phyloP scores from a whole-genome alignment of 2,888 invertebrate genomes.

The Drosophila rubida region DNA sequence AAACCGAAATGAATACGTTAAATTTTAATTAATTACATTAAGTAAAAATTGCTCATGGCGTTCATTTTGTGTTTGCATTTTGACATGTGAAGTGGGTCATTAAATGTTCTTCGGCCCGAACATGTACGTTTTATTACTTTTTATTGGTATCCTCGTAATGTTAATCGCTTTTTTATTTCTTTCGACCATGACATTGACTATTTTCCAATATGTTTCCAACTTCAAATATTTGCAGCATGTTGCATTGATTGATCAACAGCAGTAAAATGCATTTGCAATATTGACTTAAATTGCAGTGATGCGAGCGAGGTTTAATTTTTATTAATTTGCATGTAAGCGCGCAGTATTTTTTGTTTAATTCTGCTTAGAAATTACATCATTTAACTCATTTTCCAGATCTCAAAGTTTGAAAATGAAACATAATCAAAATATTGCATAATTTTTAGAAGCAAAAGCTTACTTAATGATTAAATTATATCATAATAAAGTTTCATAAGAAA shows the following conservation, averaged over 20 bases:
- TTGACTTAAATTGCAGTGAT: too few relatives aligned
- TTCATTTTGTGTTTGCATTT: conserved; percentile 49
- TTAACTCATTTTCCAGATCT: too few relatives aligned
- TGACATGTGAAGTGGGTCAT: conserved; percentile 68
- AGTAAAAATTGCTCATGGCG: conserved; percentile 63
- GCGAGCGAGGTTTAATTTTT: too few relatives aligned
- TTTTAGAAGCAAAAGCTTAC: too few relatives aligned
- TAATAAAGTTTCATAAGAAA: too few relatives aligned
- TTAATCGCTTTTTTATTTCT: conserved; percentile 5
- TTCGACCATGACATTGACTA: background rate
- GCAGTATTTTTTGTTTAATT: too few relatives aligned
- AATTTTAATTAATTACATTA: conserved; percentile 78
- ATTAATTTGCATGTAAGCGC: too few relatives aligned
- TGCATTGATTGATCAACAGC: background rate
- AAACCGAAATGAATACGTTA: conserved; percentile 70
- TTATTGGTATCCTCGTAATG: conserved; percentile 14
- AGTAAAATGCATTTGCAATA: background rate
- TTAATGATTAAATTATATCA: too few relatives aligned
- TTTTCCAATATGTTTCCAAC: background rate
- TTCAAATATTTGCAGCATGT: background rate
- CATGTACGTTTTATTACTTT: conserved; percentile 16
- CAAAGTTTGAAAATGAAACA: too few relatives aligned
- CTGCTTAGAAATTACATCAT: too few relatives aligned
- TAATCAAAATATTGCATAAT: too few relatives aligned
- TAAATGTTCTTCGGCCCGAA: conserved; percentile 26